Evolutionary conservation across 2,797 vertebrate genomes (phyloP).

Genomic region (Pangasius mekongensis): DNA sequence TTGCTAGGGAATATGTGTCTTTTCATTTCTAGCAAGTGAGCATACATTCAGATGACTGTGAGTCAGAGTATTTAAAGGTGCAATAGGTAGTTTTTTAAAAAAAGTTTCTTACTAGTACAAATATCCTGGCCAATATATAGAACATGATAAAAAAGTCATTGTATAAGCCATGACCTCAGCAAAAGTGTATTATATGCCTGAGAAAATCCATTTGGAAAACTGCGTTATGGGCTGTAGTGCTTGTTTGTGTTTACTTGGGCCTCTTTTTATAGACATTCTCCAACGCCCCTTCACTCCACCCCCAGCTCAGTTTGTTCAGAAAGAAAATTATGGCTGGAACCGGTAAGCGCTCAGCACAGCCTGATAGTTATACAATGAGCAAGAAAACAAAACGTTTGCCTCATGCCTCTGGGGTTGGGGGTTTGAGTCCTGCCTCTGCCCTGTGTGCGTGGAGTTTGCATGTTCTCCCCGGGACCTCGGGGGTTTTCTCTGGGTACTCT

Average conservation of each 20-base stretch:
- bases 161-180: background rate
- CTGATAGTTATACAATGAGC: background rate
- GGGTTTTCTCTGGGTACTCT: too few species aligned
- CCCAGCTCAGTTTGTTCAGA: constrained; percentile 1
- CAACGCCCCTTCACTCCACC: constrained; percentile 1
- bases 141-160: background rate
- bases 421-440: too few species aligned
- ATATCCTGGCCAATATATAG: background rate
- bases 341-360: background rate
- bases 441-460: too few species aligned
- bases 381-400: background rate
- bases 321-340: background rate
- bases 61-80: constrained; percentile 8
- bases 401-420: too few species aligned
- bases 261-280: background rate
- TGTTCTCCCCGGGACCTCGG: too few species aligned
- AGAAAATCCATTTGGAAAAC: background rate
- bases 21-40: background rate
- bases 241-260: background rate
- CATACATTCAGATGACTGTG: background rate
- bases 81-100: background rate
- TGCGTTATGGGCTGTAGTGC: background rate
- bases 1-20: constrained; percentile 11
- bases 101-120: background rate
- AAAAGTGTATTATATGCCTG: background rate